Conservation (phyloP, 2,888 invertebrate genomes). For the Yponomeuta plumbellus region DNA sequence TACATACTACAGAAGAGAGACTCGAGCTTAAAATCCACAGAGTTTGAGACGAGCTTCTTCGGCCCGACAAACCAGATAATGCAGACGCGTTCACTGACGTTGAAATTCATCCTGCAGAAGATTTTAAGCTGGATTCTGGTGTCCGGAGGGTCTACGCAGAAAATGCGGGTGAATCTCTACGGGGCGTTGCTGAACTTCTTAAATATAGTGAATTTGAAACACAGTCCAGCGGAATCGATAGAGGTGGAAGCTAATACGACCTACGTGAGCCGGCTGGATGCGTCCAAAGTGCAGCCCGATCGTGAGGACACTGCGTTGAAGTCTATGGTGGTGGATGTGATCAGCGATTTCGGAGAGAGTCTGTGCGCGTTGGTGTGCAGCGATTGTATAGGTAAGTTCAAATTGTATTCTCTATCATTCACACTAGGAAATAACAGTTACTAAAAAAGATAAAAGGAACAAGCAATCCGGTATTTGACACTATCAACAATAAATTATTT, state of each 20-base stretch:
- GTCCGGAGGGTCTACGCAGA: slow-evolving; percentile 88
- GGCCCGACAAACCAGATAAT: slow-evolving; percentile 65
- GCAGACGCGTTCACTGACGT: slow-evolving; percentile 79
- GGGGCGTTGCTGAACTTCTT: slow-evolving; percentile 88
- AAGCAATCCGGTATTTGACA: too few species aligned
- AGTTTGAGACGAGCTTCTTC: slow-evolving; percentile 64
- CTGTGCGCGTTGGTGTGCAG: slow-evolving; percentile 87
- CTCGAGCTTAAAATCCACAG: slow-evolving; percentile 48
- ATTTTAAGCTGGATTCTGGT: slow-evolving; percentile 89
- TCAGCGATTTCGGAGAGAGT: slow-evolving; percentile 86
- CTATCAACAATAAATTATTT: too few species aligned
- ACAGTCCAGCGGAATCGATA: slow-evolving; percentile 52
- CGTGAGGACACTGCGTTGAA: slow-evolving; percentile 56
- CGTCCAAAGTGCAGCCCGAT: slow-evolving; percentile 52
- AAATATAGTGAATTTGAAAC: slow-evolving; percentile 81
- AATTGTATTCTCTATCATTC: too few species aligned
- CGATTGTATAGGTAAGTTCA: slow-evolving; percentile 80
- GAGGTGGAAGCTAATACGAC: slow-evolving; percentile 58
- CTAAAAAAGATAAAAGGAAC: too few species aligned
- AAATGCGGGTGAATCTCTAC: slow-evolving; percentile 90
- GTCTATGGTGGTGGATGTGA: slow-evolving; percentile 61
- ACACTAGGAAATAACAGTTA: too few species aligned
- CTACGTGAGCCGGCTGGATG: slow-evolving; percentile 82
- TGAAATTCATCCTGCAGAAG: slow-evolving; percentile 84
- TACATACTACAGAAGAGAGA: slow-evolving; percentile 75